Evolutionary conservation across 2,888 invertebrate species (phyloP).

Genomic region (Drosophila leonis): DNA sequence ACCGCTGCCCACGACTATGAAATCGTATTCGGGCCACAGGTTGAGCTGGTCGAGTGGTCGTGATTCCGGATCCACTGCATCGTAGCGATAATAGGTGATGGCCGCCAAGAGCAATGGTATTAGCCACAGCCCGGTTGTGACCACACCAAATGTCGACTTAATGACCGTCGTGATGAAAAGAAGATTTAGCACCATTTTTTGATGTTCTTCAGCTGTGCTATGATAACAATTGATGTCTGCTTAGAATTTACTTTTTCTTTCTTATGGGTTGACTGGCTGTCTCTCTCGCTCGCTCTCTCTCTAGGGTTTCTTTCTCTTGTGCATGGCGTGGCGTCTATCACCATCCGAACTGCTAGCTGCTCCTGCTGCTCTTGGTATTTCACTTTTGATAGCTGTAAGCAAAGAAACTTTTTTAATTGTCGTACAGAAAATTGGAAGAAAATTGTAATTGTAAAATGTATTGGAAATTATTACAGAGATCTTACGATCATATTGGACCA

Average conservation of each 20-base stretch:
- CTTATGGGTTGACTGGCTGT: background rate
- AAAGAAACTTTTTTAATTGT: background rate
- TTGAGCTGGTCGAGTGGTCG: constrained; percentile 90
- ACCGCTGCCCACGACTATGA: constrained; percentile 93
- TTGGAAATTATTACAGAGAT: background rate
- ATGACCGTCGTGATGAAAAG: constrained; percentile 92
- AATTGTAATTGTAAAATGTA: background rate
- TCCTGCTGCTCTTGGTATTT: background rate
- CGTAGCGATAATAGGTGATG: constrained; percentile 92
- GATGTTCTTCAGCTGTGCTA: background rate
- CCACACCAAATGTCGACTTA: constrained; percentile 90
- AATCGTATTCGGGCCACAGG: constrained; percentile 92
- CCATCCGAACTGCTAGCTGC: constrained; percentile 18
- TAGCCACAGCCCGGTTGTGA: constrained; percentile 93
- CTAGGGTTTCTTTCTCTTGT: constrained; percentile 71
- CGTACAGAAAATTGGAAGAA: background rate
- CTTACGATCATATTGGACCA: background rate
- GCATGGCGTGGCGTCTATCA: constrained; percentile 62
- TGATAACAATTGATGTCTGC: background rate
- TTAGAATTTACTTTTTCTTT: constrained; percentile 2
- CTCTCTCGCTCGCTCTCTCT: constrained; percentile 30
- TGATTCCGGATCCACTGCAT: constrained; percentile 92
- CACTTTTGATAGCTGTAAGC: constrained; percentile 15
- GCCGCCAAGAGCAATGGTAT: constrained; percentile 93
- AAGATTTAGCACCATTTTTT: constrained; percentile 90